Evolutionary conservation across 2,113 vertebrate genomes (phyloP), one percentile per base, ranked within the genome.

Genomic region (Tetraodon nigroviridis): DNA sequence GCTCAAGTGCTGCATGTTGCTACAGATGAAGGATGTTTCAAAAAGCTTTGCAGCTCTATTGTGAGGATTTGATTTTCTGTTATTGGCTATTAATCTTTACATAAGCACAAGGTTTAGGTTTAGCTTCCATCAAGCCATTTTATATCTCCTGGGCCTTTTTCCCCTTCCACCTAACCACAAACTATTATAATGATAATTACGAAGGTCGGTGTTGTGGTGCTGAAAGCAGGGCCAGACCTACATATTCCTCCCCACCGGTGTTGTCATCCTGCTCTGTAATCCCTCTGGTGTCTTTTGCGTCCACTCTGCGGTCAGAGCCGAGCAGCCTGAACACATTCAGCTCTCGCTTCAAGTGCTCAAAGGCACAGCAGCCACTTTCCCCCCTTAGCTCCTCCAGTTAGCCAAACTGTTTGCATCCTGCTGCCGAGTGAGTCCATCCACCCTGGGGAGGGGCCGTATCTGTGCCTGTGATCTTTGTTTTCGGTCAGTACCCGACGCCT

Each of bases 361-460:
- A 53, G 29, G 46, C 53, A 51, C 55, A 63, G 41, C 61, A 54
- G 67, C 51, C 61, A 63, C 24, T 44, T 44, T 16, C 2, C 4
- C n/a, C 2, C 5, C 58, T n/a, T n/a, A 52, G 56, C 44, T 16
- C 12, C 59, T 59, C 55, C 52, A 47, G 22, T 64, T 75, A 57
- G 53, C 72, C 60, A 51, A 50, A 62, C 46, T 52, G 22, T 49
- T 69, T 41, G 47, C 63, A 55, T 54, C 65, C 49, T 70, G 66
- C 20, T 4, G 7, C 40, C 7, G 67, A 65, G 50, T 1, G n/a
- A 46, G 53, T 44, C 62, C 27, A 22, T 20, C 53, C 60, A 29
- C 51, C 54, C 51, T 11, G 57, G 20, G 14, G 56, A 75, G 48
- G 60, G 66, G 58, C 42, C 53, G 65, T 69, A 69, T 52, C 63